phyloP scores from a whole-genome alignment of 64 coral and sea anemone genomes.

The Montipora efflorescens region DNA sequence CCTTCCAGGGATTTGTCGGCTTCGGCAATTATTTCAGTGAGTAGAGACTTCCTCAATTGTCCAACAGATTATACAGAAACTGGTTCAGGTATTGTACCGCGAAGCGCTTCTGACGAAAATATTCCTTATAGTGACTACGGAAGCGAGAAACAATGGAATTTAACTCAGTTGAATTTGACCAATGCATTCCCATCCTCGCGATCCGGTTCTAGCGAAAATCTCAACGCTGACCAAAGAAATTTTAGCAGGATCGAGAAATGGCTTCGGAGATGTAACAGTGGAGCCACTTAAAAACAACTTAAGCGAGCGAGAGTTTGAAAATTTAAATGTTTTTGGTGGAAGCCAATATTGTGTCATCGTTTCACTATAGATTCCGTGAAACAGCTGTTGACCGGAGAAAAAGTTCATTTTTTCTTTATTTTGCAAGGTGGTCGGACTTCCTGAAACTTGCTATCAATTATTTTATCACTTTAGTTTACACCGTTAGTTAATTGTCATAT shows the following conservation, averaged over 20 bases:
- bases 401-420: not conserved
- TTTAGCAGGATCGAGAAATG: conserved; percentile 89
- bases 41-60: conserved; percentile 81
- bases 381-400: conserved; percentile 21
- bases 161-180: conserved; percentile 85
- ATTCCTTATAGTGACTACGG: conserved; percentile 69
- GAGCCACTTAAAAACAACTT: not conserved
- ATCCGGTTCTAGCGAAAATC: conserved; percentile 71
- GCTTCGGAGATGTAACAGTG: conserved; percentile 83
- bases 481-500: not conserved
- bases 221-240: conserved; percentile 71
- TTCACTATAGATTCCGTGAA: not conserved
- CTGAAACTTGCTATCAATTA: not conserved
- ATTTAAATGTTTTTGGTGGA: not conserved
- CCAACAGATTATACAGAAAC: conserved; percentile 62
- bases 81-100: conserved; percentile 82
- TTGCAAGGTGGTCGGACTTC: not conserved
- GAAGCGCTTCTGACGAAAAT: conserved; percentile 87
- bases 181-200: conserved; percentile 69
- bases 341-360: not conserved
- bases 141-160: conserved; percentile 34
- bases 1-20: conserved; percentile 66
- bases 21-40: conserved; percentile 76
- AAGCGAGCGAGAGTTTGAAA: not conserved
- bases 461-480: not conserved